phyloP scores from a whole-genome alignment of 2,797 vertebrate species.

The Pristis pectinata region DNA sequence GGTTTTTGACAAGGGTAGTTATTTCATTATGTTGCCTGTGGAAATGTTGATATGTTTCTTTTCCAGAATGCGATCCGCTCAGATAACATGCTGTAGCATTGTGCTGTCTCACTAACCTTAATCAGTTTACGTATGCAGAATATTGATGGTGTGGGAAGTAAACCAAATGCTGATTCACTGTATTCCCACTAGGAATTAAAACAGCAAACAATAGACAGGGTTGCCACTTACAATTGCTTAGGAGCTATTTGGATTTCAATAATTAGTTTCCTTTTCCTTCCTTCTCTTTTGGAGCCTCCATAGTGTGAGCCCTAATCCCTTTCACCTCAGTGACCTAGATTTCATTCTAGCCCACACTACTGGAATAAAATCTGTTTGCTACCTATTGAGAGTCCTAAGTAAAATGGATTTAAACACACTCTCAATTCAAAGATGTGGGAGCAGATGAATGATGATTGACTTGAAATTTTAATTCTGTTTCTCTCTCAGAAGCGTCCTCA shows the following conservation, averaged over 20 bases:
- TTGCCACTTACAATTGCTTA: background rate
- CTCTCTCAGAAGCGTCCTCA: too few relatives aligned
- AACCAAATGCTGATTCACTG: background rate
- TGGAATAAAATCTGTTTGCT: background rate
- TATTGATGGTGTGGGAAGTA: background rate
- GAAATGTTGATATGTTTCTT: background rate
- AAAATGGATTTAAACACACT: background rate
- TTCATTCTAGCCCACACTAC: background rate
- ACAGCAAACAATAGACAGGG: background rate
- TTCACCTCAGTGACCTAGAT: background rate
- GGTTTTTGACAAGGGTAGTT: background rate
- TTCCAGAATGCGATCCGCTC: background rate
- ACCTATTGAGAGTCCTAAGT: background rate
- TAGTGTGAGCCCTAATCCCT: background rate
- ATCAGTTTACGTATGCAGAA: background rate
- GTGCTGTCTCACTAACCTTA: background rate
- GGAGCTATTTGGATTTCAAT: background rate
- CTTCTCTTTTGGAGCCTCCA: background rate
- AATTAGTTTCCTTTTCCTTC: background rate
- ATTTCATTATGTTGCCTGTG: background rate
- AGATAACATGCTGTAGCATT: background rate
- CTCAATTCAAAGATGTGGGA: background rate
- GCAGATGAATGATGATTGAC: too few relatives aligned
- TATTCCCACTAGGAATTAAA: background rate
- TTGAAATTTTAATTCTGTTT: too few relatives aligned